Conservation (phyloP, 2,113 vertebrate genomes). For the Onychostoma macrolepis region DNA sequence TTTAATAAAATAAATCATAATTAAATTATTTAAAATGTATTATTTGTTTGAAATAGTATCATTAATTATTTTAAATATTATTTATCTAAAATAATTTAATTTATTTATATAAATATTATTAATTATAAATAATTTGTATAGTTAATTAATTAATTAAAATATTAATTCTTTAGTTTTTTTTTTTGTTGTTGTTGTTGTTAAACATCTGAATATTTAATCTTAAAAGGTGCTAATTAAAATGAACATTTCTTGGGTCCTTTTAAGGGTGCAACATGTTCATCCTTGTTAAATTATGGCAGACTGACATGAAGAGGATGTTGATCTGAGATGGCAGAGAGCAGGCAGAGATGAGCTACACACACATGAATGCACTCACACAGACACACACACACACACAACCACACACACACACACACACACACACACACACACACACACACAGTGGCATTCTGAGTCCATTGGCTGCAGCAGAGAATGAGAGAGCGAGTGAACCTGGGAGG, state of each 20-base stretch:
- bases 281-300: background rate
- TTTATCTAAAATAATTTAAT: too few species aligned
- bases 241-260: background rate
- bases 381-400: slow-evolving; percentile 12
- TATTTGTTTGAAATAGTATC: background rate
- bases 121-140: background rate
- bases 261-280: background rate
- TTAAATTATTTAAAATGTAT: background rate
- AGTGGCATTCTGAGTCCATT: background rate
- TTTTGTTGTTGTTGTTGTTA: background rate
- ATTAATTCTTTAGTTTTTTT: background rate
- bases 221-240: background rate
- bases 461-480: slow-evolving; percentile 44
- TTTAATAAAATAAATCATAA: too few species aligned
- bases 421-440: slow-evolving; percentile 21
- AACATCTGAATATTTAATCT: background rate
- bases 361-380: slow-evolving; percentile 20
- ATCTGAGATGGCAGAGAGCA: slow-evolving; percentile 8
- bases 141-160: background rate
- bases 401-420: background rate
- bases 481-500: slow-evolving; percentile 46
- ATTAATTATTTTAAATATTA: background rate
- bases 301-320: background rate
- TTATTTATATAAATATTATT: background rate
- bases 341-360: background rate